These are phyloP conservation scores for Spatula versicolor DNA, from an alignment of 2,797 vertebrate species.

Conservation along the genomic window DNA sequence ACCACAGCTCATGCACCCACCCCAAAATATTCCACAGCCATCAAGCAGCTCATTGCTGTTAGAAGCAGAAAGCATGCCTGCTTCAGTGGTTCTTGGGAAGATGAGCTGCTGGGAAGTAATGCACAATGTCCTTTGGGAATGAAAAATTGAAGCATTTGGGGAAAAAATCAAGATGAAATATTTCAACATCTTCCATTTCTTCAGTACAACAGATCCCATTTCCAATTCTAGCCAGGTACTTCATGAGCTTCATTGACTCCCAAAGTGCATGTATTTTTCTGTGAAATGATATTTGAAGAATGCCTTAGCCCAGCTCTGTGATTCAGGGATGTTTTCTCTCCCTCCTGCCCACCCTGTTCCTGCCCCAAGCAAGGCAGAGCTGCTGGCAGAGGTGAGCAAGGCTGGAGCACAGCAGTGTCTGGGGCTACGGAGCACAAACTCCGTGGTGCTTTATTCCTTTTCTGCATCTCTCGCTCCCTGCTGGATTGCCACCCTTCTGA, in stretches of 20 bases:
- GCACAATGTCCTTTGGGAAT: background rate
- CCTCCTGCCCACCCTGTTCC: background rate
- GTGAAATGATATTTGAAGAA: background rate
- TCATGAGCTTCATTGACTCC: background rate
- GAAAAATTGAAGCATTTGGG: background rate
- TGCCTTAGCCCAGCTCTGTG: background rate
- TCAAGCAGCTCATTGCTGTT: background rate
- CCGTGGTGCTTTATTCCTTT: background rate
- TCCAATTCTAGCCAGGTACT: background rate
- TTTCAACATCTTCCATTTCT: background rate
- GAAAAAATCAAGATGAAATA: background rate
- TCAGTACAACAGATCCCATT: background rate
- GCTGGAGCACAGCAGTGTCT: background rate
- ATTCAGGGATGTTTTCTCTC: background rate
- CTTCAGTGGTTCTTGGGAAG: background rate
- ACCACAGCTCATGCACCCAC: accelerated
- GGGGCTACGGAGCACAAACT: background rate
- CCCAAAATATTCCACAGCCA: accelerated
- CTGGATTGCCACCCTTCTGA: background rate
- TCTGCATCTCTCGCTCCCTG: background rate
- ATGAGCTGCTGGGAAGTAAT: background rate
- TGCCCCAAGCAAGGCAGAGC: background rate
- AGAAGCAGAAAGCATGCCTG: accelerated
- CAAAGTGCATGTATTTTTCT: background rate
- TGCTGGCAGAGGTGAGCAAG: background rate